Conservation (phyloP, 2,888 invertebrate species). For the Xylophagus ater region DNA sequence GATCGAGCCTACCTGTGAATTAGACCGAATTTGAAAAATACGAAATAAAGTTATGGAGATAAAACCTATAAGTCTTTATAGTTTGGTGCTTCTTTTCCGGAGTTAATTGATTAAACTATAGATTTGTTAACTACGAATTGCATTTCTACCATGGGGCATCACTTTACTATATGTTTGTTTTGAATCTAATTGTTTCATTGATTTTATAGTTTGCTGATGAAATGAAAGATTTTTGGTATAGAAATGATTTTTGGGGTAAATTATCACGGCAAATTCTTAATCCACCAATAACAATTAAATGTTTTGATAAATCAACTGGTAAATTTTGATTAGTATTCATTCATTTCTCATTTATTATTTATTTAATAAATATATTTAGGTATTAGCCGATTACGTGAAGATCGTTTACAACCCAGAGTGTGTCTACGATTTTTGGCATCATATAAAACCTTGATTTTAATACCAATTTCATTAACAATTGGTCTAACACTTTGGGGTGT, state of each 20-base stretch:
- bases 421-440: slow-evolving; percentile 33
- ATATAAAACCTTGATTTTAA: slow-evolving; percentile 24
- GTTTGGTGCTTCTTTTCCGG: no score
- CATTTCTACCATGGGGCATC: no score
- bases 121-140: no score
- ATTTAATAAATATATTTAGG: slow-evolving; percentile 20
- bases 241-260: slow-evolving; percentile 32
- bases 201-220: slow-evolving; percentile 55
- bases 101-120: no score
- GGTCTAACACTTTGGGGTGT: slow-evolving; percentile 28
- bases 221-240: slow-evolving; percentile 52
- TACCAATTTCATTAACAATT: slow-evolving; percentile 23
- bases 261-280: slow-evolving; percentile 29
- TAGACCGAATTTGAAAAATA: no score
- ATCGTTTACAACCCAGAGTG: slow-evolving; percentile 31
- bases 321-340: background rate
- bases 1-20: no score
- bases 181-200: background rate
- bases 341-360: background rate
- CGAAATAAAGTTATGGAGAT: no score
- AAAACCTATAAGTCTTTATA: no score
- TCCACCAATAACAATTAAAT: slow-evolving; percentile 34
- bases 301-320: slow-evolving; percentile 35
- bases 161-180: slow-evolving; percentile 4
- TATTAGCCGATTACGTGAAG: slow-evolving; percentile 27